Percentiles rank a stretch among this genome's conserved stretches.
Evolutionary conservation across 2,888 invertebrate genomes (phyloP).

Genomic region (Ophraella communa): DNA sequence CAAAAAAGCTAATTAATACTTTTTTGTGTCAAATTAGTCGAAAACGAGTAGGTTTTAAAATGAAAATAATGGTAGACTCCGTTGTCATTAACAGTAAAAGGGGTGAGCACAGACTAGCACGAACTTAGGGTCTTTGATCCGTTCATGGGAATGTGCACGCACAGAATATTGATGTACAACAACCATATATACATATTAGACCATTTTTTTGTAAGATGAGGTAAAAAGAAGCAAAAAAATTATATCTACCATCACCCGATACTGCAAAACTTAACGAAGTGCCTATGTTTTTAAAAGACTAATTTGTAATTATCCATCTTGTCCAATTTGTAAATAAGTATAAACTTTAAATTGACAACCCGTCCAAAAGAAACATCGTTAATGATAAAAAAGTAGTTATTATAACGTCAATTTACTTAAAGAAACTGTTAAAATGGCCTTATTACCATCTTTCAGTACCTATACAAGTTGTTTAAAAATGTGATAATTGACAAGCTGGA

Average conservation of each 20-base stretch:
- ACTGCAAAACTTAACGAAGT: too few species aligned
- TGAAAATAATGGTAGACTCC: conserved; percentile 15
- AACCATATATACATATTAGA: conserved; percentile 5
- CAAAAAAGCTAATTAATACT: neutral
- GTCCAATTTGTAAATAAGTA: neutral
- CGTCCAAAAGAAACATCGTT: neutral
- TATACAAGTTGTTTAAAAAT: neutral
- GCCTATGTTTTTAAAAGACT: too few species aligned
- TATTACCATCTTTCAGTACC: neutral
- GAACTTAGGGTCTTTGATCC: conserved; percentile 44
- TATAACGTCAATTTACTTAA: neutral
- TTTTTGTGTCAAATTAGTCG: conserved; percentile 17
- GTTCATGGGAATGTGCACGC: conserved; percentile 46
- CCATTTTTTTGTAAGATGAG: too few species aligned
- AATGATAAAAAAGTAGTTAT: neutral
- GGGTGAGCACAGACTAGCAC: conserved; percentile 36
- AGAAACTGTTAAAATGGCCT: neutral
- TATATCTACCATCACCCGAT: too few species aligned
- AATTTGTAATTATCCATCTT: too few species aligned
- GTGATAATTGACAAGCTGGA: neutral
- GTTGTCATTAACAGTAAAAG: conserved; percentile 17
- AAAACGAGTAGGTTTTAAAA: conserved; percentile 6
- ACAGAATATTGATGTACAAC: conserved; percentile 22
- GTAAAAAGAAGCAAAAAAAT: too few species aligned
- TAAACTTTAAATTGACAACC: neutral